These are phyloP conservation scores for Isotomurus palustris DNA, from an alignment of 2,888 invertebrate genomes.

Conservation along the genomic window DNA sequence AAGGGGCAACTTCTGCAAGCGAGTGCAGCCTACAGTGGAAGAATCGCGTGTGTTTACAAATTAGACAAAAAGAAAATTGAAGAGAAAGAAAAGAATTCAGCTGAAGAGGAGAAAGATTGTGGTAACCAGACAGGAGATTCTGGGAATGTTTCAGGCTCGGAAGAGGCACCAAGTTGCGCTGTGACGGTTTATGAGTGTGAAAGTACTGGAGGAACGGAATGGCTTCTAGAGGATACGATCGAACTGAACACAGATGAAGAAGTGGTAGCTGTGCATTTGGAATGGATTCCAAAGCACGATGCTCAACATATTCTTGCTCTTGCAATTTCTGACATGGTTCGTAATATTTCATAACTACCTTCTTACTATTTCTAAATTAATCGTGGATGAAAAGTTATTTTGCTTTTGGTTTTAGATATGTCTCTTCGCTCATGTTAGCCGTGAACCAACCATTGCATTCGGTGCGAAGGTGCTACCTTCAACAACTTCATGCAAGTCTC, in stretches of 20 bases:
- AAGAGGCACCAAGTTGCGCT: constrained; percentile 43
- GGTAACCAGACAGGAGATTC: constrained; percentile 9
- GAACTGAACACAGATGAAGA: constrained; percentile 64
- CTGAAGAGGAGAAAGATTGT: constrained; percentile 31
- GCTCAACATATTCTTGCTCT: constrained; percentile 97
- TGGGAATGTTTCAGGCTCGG: constrained; percentile 33
- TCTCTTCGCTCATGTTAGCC: constrained; percentile 45
- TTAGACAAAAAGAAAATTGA: constrained; percentile 60
- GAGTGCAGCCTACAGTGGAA: constrained; percentile 94
- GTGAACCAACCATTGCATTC: constrained; percentile 43
- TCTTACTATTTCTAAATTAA: neutral
- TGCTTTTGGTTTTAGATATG: constrained; percentile 29
- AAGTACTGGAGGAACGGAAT: constrained; percentile 83
- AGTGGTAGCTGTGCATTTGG: constrained; percentile 68
- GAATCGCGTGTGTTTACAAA: constrained; percentile 96
- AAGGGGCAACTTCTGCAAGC: constrained; percentile 65
- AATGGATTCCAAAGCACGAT: constrained; percentile 99
- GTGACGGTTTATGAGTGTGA: constrained; percentile 99
- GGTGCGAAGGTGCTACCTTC: constrained; percentile 45
- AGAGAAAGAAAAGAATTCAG: constrained; percentile 18
- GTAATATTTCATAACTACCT: neutral
- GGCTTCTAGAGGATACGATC: constrained; percentile 93
- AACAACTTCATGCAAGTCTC: constrained; percentile 43
- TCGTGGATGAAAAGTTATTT: neutral
- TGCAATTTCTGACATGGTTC: constrained; percentile 78